Percentiles rank a stretch among this genome's conserved stretches.
Conservation (phyloP, 2,113 vertebrate species). For the Lasiurus borealis region DNA sequence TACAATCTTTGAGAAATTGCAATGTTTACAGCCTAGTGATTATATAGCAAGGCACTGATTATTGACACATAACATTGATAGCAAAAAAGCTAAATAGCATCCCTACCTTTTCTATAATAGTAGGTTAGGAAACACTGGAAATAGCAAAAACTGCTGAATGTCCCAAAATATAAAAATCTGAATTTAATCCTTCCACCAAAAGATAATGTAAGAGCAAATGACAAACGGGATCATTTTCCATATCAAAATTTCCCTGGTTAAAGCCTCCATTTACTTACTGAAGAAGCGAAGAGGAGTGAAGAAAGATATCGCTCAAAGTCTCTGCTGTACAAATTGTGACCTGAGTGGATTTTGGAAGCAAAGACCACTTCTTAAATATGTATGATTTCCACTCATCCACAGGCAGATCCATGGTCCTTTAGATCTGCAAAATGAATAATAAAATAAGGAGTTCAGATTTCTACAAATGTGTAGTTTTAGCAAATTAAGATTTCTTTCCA, state of each 20-base stretch:
- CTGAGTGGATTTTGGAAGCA: constrained; percentile 58
- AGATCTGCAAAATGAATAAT: constrained; percentile 45
- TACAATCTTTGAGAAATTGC: background rate
- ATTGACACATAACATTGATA: constrained; percentile 27
- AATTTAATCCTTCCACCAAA: constrained; percentile 28
- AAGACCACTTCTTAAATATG: constrained; percentile 74
- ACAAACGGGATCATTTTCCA: constrained; percentile 5
- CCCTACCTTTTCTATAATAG: background rate
- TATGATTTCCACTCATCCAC: constrained; percentile 80
- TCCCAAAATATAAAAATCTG: constrained; percentile 28
- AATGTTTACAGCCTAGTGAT: background rate
- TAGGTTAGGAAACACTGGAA: constrained; percentile 14
- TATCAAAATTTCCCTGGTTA: background rate
- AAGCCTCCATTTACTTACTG: constrained; percentile 78
- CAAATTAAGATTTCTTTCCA: constrained; percentile 31
- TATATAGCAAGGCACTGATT: background rate
- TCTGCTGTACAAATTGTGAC: constrained; percentile 60
- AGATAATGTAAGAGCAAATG: constrained; percentile 9
- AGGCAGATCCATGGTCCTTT: constrained; percentile 82
- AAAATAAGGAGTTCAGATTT: constrained; percentile 47
- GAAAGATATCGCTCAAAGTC: constrained; percentile 72
- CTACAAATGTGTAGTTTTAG: constrained; percentile 5
- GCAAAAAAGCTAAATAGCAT: background rate
- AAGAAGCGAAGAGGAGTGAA: constrained; percentile 64
- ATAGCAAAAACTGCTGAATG: constrained; percentile 15